phyloP scores from a whole-genome alignment of 2,113 vertebrate genomes.

The Tachysurus fulvidraco region DNA sequence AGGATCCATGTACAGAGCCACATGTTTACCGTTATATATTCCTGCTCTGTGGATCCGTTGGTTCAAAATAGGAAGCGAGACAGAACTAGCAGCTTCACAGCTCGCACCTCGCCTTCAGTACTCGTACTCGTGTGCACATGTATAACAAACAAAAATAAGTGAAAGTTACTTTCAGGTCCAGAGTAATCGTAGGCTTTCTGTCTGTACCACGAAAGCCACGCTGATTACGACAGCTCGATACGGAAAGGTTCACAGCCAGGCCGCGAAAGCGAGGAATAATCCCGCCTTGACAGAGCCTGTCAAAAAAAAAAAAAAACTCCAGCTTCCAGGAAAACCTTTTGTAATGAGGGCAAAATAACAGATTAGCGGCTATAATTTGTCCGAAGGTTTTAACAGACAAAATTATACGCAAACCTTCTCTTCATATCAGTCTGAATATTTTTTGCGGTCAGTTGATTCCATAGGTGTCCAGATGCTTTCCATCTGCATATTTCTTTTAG shows the following conservation, averaged over 20 bases:
- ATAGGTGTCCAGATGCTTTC: conserved; percentile 69
- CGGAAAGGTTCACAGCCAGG: conserved; percentile 11
- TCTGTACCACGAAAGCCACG: conserved; percentile 41
- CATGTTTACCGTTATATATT: conserved; percentile 48
- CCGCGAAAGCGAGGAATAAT: conserved; percentile 13
- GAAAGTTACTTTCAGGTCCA: not conserved
- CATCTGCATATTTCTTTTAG: conserved; percentile 50
- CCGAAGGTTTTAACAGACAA: conserved; percentile 70
- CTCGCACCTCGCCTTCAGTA: conserved; percentile 5
- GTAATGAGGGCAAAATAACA: conserved; percentile 68
- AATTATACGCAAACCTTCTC: conserved; percentile 62
- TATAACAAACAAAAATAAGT: not conserved
- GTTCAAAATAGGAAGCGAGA: not conserved
- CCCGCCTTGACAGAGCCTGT: conserved; percentile 41
- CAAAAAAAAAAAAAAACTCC: not conserved
- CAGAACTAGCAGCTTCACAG: not conserved
- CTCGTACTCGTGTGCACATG: not conserved
- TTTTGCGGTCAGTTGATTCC: conserved; percentile 63
- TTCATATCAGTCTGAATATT: conserved; percentile 64
- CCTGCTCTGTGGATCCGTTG: conserved; percentile 29
- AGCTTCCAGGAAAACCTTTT: conserved; percentile 33
- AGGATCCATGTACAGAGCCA: conserved; percentile 25
- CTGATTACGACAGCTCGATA: conserved; percentile 44
- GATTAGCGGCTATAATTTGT: conserved; percentile 74
- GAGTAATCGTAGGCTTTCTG: conserved; percentile 10